phyloP scores from a whole-genome alignment of 2,888 invertebrate species.

The Drosophila seclusa region DNA sequence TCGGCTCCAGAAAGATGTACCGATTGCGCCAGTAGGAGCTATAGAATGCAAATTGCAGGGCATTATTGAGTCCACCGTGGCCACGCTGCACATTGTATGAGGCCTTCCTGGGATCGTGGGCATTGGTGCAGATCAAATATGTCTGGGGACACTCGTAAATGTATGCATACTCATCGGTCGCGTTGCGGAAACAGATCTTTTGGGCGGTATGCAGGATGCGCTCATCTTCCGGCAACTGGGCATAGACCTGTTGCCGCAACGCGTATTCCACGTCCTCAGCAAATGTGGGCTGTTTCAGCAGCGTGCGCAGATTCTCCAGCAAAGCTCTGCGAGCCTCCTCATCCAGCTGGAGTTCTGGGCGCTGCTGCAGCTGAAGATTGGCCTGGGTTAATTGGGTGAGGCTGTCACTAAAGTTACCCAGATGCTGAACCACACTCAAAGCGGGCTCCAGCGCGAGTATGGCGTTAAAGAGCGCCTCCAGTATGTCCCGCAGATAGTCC shows the following conservation, averaged over 20 bases:
- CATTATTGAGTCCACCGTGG: constrained; percentile 29
- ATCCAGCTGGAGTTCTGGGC: constrained; percentile 46
- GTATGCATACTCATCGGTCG: constrained; percentile 55
- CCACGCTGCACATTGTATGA: constrained; percentile 60
- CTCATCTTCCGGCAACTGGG: constrained; percentile 54
- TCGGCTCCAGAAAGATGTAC: constrained; percentile 54
- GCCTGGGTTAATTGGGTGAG: constrained; percentile 55
- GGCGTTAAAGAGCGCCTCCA: constrained; percentile 54
- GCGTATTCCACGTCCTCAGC: constrained; percentile 30
- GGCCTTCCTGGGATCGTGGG: constrained; percentile 61
- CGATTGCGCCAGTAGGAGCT: constrained; percentile 70
- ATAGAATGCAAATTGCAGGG: constrained; percentile 59
- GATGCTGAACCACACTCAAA: constrained; percentile 44
- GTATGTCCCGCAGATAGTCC: constrained; percentile 59
- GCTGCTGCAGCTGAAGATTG: constrained; percentile 54
- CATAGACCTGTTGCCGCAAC: constrained; percentile 37
- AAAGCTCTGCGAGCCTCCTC: constrained; percentile 25
- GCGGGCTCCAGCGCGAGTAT: constrained; percentile 59
- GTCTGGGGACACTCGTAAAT: constrained; percentile 76
- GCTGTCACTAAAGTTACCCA: constrained; percentile 50
- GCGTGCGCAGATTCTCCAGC: constrained; percentile 42
- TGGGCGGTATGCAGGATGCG: constrained; percentile 59
- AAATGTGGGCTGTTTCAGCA: constrained; percentile 47
- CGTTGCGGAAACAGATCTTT: constrained; percentile 71
- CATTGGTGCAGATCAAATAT: constrained; percentile 71